phyloP scores from a whole-genome alignment of 2,888 invertebrate genomes.

The Drosophila barbarae region DNA sequence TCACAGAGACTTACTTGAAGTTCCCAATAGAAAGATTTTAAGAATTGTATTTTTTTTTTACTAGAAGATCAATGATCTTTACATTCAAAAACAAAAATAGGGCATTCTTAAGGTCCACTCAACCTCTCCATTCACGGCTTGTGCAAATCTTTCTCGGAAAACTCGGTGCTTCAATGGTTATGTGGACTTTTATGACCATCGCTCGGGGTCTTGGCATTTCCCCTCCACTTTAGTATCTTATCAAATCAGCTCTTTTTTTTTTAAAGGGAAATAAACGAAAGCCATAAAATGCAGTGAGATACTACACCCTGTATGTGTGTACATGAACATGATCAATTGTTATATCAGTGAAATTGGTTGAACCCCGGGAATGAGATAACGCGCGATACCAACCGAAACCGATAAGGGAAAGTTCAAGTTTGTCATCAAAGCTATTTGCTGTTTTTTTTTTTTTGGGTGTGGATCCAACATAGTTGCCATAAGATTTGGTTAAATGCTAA shows the following conservation, averaged over 20 bases:
- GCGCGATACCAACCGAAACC: slow-evolving; percentile 9
- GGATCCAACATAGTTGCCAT: background rate
- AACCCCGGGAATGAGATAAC: slow-evolving; percentile 36
- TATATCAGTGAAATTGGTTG: slow-evolving; percentile 30
- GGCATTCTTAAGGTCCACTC: slow-evolving; percentile 18
- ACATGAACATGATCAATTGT: slow-evolving; percentile 28
- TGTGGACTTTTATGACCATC: slow-evolving; percentile 21
- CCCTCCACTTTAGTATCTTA: slow-evolving; percentile 34
- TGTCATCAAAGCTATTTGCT: slow-evolving; percentile 36
- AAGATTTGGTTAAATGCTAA: background rate
- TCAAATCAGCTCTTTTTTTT: slow-evolving; percentile 14
- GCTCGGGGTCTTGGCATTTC: slow-evolving; percentile 18
- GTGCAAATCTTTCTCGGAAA: slow-evolving; percentile 20
- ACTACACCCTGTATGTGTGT: slow-evolving; percentile 46
- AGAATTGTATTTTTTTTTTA: background rate
- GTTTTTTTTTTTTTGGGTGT: slow-evolving; percentile 10
- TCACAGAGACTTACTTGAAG: background rate
- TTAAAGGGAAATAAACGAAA: slow-evolving; percentile 21
- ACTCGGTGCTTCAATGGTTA: slow-evolving; percentile 12
- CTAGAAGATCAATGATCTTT: background rate
- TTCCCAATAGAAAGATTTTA: background rate
- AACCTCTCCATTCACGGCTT: slow-evolving; percentile 6
- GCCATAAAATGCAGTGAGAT: slow-evolving; percentile 45
- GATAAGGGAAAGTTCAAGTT: slow-evolving; percentile 49
- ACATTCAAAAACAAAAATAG: slow-evolving; percentile 5